Percentiles rank a stretch among this genome's conserved stretches.
Evolutionary conservation across 2,797 vertebrate genomes (phyloP).

Genomic region (Arnoldichthys spilopterus): DNA sequence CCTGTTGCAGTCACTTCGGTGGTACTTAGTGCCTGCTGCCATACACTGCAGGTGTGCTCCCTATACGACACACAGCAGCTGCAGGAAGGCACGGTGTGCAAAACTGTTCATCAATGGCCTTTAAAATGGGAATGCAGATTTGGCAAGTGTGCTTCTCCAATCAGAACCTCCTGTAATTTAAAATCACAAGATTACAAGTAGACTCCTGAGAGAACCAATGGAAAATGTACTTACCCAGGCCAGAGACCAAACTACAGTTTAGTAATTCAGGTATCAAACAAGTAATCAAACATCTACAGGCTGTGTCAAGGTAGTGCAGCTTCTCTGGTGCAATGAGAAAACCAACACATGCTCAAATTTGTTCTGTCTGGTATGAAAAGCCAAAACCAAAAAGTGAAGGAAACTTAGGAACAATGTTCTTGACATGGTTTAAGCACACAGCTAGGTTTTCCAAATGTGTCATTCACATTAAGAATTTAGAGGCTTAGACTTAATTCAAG

Average conservation of each 20-base stretch:
- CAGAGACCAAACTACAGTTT: not conserved
- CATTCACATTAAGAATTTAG: too few species aligned
- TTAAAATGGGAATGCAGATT: not conserved
- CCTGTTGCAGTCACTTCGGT: conserved; percentile 46
- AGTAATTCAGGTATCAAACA: not conserved
- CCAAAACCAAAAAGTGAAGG: too few species aligned
- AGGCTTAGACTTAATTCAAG: not conserved
- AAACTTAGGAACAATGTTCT: too few species aligned
- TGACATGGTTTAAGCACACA: too few species aligned
- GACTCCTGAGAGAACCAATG: not conserved
- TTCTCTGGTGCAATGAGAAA: not conserved
- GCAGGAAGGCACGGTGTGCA: conserved; percentile 5
- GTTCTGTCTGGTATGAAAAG: too few species aligned
- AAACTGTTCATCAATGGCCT: not conserved
- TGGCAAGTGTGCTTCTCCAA: not conserved
- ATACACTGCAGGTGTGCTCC: conserved; percentile 13
- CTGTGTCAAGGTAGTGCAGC: not conserved
- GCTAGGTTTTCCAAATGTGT: too few species aligned
- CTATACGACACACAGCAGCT: conserved; percentile 4
- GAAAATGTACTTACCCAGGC: not conserved
- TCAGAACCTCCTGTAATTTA: not conserved
- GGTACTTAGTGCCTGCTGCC: not conserved
- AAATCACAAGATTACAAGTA: not conserved
- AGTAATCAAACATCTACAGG: not conserved
- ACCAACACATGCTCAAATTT: too few species aligned